phyloP scores from a whole-genome alignment of 1,140 invertebrate genomes.

The Trachymyrmex cornetzi region DNA sequence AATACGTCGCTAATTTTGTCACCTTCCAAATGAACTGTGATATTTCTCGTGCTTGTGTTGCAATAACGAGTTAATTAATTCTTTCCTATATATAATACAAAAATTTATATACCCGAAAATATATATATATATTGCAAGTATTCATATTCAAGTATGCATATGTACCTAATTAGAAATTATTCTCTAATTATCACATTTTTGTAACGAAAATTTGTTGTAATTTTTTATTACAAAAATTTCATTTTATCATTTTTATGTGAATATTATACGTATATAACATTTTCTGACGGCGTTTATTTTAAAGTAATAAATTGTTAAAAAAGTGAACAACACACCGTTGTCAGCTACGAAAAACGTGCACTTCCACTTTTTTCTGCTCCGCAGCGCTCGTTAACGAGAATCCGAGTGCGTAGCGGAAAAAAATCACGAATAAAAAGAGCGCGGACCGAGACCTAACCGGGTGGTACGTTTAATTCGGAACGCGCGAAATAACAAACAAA shows the following conservation, averaged over 20 bases:
- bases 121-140: background rate
- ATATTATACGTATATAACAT: background rate
- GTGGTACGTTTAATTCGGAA: conserved; percentile 72
- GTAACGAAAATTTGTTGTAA: background rate
- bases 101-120: background rate
- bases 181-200: background rate
- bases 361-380: conserved; percentile 34
- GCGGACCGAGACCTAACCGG: conserved; percentile 6
- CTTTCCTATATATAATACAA: background rate
- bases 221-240: background rate
- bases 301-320: conserved; percentile 44
- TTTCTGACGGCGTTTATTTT: background rate
- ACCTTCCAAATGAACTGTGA: background rate
- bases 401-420: conserved; percentile 72
- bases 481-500: conserved; percentile 78
- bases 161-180: background rate
- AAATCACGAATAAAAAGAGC: conserved; percentile 66
- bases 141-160: background rate
- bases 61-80: conserved; percentile 22
- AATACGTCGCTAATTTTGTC: conserved; percentile 31
- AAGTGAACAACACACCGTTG: background rate
- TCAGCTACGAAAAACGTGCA: conserved; percentile 19
- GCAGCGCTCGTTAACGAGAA: conserved; percentile 65
- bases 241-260: background rate
- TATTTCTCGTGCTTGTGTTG: background rate